Evolutionary conservation across 1,140 invertebrate genomes (phyloP).

Genomic region (Holcopasites calliopsidis): DNA sequence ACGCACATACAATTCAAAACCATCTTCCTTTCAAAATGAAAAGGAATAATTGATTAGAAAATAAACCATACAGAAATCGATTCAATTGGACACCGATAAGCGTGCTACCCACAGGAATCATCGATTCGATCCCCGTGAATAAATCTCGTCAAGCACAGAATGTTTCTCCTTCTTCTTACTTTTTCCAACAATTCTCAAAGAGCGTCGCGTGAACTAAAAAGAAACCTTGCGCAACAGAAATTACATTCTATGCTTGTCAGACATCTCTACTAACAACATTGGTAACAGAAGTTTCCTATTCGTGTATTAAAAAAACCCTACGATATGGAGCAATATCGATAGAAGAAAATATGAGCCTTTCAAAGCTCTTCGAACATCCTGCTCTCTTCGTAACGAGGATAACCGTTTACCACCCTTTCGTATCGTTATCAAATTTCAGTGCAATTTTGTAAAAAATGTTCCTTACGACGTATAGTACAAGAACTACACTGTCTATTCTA

Average conservation of each 20-base stretch:
- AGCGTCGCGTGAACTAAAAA: background rate
- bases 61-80: background rate
- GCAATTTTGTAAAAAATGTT: conserved; percentile 59
- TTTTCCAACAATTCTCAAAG: background rate
- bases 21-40: background rate
- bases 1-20: conserved; percentile 13
- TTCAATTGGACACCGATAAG: background rate
- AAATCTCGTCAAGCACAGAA: conserved; percentile 15
- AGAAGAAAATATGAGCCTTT: conserved; percentile 55
- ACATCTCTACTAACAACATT: conserved; percentile 58
- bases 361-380: conserved; percentile 39
- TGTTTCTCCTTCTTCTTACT: no score
- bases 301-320: conserved; percentile 50
- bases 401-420: conserved; percentile 39
- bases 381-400: conserved; percentile 53
- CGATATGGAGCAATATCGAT: conserved; percentile 69
- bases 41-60: background rate
- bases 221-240: conserved; percentile 38
- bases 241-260: conserved; percentile 27
- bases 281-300: conserved; percentile 61
- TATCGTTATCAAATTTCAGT: background rate
- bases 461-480: conserved; percentile 21
- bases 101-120: background rate
- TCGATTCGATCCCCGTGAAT: background rate
- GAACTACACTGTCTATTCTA: conserved; percentile 8